Conservation (phyloP, 2,113 vertebrate species). For the Lampris megalopsis region DNA sequence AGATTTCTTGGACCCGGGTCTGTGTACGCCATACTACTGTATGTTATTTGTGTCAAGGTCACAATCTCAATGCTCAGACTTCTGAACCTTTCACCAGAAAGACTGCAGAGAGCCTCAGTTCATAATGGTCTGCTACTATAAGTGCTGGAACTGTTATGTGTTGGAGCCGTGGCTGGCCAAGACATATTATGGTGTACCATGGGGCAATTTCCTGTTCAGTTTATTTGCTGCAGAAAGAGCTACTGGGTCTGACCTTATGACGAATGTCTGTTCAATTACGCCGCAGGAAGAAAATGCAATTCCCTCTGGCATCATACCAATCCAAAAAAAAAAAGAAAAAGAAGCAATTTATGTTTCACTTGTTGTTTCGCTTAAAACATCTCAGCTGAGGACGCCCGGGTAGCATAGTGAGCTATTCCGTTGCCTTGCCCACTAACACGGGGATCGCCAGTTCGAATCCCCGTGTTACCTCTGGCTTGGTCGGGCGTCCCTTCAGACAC, state of each 20-base stretch:
- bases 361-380: too few relatives aligned
- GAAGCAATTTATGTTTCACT: too few relatives aligned
- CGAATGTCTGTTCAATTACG: neutral
- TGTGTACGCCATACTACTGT: neutral
- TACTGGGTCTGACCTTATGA: neutral
- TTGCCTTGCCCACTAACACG: too few relatives aligned
- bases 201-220: neutral
- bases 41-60: neutral
- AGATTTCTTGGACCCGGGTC: too few relatives aligned
- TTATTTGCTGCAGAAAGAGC: neutral
- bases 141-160: neutral
- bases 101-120: neutral
- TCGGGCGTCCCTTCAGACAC: too few relatives aligned
- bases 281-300: neutral
- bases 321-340: too few relatives aligned
- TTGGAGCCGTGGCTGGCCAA: neutral
- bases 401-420: too few relatives aligned
- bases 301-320: too few relatives aligned
- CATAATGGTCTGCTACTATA: neutral
- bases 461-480: too few relatives aligned
- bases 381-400: too few relatives aligned
- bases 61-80: too few relatives aligned
- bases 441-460: too few relatives aligned
- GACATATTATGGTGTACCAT: neutral
- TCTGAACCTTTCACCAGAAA: neutral